These are phyloP conservation scores for Alauda arvensis DNA, from an alignment of 2,797 vertebrate genomes.

Conservation along the genomic window DNA sequence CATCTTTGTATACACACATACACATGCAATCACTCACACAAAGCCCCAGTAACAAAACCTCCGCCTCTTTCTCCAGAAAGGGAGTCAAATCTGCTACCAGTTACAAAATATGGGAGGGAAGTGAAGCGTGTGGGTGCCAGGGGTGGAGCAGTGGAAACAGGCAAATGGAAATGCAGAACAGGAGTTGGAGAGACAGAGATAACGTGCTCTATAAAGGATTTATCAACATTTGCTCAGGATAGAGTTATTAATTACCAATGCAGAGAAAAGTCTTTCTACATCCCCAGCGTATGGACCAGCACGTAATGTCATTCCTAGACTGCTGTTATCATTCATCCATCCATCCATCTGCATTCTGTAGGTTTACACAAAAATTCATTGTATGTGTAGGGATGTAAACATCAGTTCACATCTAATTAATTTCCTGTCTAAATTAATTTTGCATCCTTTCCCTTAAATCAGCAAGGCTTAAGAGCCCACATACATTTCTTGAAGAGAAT, in stretches of 20 bases:
- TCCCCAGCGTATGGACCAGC: slow-evolving; percentile 15
- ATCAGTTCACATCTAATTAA: slow-evolving; percentile 39
- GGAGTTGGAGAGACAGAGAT: slow-evolving; percentile 44
- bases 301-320: slow-evolving; percentile 41
- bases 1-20: slow-evolving; percentile 20
- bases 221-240: slow-evolving; percentile 53
- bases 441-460: slow-evolving; percentile 37
- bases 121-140: slow-evolving; percentile 14
- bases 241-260: slow-evolving; percentile 53
- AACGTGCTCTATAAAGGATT: slow-evolving; percentile 17
- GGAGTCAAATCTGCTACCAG: slow-evolving; percentile 29
- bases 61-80: slow-evolving; percentile 20
- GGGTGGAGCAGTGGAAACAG: slow-evolving; percentile 28
- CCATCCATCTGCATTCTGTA: slow-evolving; percentile 15
- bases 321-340: slow-evolving; percentile 14
- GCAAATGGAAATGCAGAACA: slow-evolving; percentile 49
- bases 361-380: slow-evolving; percentile 13
- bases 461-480: background rate
- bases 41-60: slow-evolving; percentile 44
- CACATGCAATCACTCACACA: slow-evolving; percentile 36
- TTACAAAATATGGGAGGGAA: slow-evolving; percentile 37
- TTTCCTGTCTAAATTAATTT: slow-evolving; percentile 48
- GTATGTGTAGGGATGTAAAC: slow-evolving; percentile 15
- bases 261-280: slow-evolving; percentile 28
- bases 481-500: background rate